Conservation (phyloP, 2,888 invertebrate species). For the Drosophila ezoana region DNA sequence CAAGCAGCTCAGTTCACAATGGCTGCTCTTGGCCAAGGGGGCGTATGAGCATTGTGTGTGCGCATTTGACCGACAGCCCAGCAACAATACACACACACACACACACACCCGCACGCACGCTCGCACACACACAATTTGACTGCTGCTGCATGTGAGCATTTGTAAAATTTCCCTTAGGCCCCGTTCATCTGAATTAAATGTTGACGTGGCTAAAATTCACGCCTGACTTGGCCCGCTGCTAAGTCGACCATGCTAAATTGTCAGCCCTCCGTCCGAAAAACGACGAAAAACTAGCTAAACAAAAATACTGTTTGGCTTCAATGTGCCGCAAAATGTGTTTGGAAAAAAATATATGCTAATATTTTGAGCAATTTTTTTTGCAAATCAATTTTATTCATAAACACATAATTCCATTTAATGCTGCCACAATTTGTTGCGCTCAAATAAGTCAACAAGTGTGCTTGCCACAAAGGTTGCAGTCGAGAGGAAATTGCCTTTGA, state of each 20-base stretch:
- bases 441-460: constrained; percentile 36
- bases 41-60: constrained; percentile 64
- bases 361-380: constrained; percentile 16
- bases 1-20: constrained; percentile 47
- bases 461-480: constrained; percentile 1
- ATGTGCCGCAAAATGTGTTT: constrained; percentile 31
- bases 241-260: constrained; percentile 63
- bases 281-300: constrained; percentile 23
- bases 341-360: constrained; percentile 9
- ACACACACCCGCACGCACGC: neutral
- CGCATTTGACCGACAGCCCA: constrained; percentile 74
- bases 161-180: constrained; percentile 76
- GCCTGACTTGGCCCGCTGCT: constrained; percentile 62
- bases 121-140: constrained; percentile 10
- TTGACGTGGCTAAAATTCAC: constrained; percentile 73
- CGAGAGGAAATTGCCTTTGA: constrained; percentile 27
- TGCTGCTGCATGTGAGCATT: constrained; percentile 65
- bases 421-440: constrained; percentile 7
- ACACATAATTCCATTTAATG: constrained; percentile 20
- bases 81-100: constrained; percentile 26
- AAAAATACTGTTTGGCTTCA: constrained; percentile 42
- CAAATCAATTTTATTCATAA: constrained; percentile 27
- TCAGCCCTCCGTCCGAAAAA: constrained; percentile 17
- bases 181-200: constrained; percentile 62
- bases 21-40: constrained; percentile 30